A percentile compares a stretch with the other conserved stretches of the same genome.
phyloP scores from a whole-genome alignment of 2,888 invertebrate species.

The Hyppa rectilinea region DNA sequence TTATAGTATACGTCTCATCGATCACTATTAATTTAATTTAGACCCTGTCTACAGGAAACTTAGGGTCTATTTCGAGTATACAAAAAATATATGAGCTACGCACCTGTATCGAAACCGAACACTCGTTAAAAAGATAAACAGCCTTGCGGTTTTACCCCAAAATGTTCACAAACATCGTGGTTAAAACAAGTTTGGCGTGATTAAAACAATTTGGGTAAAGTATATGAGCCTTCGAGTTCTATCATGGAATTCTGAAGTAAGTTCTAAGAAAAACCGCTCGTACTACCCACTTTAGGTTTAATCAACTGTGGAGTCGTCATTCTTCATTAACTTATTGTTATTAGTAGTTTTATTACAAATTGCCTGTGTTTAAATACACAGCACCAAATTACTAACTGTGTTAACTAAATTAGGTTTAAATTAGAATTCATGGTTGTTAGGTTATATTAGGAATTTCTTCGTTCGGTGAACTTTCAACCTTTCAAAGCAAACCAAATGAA shows the following conservation, averaged over 20 bases:
- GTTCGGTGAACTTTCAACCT: slow-evolving; percentile 1
- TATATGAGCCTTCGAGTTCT: slow-evolving; percentile 23
- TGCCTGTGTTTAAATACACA: slow-evolving; percentile 11
- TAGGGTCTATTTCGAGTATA: slow-evolving; percentile 34
- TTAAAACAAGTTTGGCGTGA: slow-evolving; percentile 50
- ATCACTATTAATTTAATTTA: slow-evolving; percentile 61
- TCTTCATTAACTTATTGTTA: slow-evolving; percentile 20
- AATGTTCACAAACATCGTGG: slow-evolving; percentile 50
- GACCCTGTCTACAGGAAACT: slow-evolving; percentile 36
- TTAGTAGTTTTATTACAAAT: slow-evolving; percentile 14
- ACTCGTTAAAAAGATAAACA: slow-evolving; percentile 71
- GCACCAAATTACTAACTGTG: slow-evolving; percentile 4
- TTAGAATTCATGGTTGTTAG: slow-evolving; percentile 8
- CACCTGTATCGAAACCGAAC: slow-evolving; percentile 45
- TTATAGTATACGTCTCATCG: slow-evolving; percentile 52
- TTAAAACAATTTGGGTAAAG: slow-evolving; percentile 53
- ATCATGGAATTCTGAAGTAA: slow-evolving; percentile 16
- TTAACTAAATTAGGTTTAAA: slow-evolving; percentile 1
- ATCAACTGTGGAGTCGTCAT: background rate
- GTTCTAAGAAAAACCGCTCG: slow-evolving; percentile 32
- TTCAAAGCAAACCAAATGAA: background rate
- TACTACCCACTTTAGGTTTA: slow-evolving; percentile 9
- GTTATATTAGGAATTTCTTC: background rate
- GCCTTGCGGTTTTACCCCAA: slow-evolving; percentile 67
- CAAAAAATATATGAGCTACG: slow-evolving; percentile 49